Percentiles rank a stretch among this genome's conserved stretches.
These are phyloP conservation scores for Tetramorium alpestre DNA, from an alignment of 1,140 invertebrate genomes.

Conservation along the genomic window DNA sequence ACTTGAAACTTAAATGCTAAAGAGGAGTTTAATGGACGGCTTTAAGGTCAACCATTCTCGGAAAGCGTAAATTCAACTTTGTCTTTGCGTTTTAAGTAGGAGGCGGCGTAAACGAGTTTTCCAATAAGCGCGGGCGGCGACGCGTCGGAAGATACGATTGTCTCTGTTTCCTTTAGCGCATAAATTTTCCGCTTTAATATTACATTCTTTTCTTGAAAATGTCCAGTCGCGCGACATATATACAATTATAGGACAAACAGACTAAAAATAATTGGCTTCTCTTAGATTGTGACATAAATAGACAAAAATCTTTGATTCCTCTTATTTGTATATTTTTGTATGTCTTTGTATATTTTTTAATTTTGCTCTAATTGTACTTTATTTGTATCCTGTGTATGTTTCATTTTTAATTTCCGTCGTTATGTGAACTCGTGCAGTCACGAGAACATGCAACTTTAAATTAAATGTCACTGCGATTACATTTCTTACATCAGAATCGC, in stretches of 20 bases:
- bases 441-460: background rate
- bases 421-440: background rate
- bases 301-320: background rate
- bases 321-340: background rate
- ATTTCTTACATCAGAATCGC: background rate
- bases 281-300: background rate
- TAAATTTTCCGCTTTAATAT: slow-evolving; percentile 22
- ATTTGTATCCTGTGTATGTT: background rate
- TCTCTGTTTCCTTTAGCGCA: background rate
- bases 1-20: slow-evolving; percentile 42
- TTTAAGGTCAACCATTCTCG: slow-evolving; percentile 2
- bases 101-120: slow-evolving; percentile 21
- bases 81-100: background rate
- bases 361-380: background rate
- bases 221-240: background rate
- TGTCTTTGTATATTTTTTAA: background rate
- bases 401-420: slow-evolving; percentile 10
- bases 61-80: slow-evolving; percentile 42
- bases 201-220: background rate
- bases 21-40: slow-evolving; percentile 31
- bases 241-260: background rate
- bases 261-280: background rate
- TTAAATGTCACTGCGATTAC: background rate
- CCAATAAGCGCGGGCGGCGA: slow-evolving; percentile 26
- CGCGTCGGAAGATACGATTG: background rate